These are phyloP conservation scores for Andrena flavipes DNA, from an alignment of 2,888 invertebrate species.

Conservation along the genomic window DNA sequence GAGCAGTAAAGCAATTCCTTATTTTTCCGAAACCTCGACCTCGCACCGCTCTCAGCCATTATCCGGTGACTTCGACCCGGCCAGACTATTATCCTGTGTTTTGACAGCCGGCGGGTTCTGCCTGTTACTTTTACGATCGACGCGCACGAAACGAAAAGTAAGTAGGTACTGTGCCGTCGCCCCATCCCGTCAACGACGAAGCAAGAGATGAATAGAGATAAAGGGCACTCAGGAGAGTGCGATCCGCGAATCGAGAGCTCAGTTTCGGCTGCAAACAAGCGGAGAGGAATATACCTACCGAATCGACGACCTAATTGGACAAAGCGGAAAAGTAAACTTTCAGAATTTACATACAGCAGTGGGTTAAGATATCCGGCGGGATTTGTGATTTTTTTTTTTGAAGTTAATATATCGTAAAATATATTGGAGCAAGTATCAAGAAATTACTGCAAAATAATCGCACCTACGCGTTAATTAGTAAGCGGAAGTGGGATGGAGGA, in stretches of 20 bases:
- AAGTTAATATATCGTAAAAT: too few relatives aligned
- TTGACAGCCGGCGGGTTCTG: conserved; percentile 83
- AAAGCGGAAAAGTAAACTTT: too few relatives aligned
- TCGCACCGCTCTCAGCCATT: conserved; percentile 55
- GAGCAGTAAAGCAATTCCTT: conserved; percentile 76
- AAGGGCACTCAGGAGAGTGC: neutral
- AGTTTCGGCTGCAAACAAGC: too few relatives aligned
- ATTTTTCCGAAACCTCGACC: conserved; percentile 46
- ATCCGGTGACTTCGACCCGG: conserved; percentile 57
- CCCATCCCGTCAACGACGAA: neutral
- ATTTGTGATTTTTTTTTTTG: too few relatives aligned
- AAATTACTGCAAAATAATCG: too few relatives aligned
- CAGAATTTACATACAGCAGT: too few relatives aligned
- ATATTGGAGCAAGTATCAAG: too few relatives aligned
- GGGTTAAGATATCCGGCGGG: too few relatives aligned
- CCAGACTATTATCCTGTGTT: conserved; percentile 76
- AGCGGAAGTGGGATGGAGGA: neutral
- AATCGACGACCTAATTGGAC: too few relatives aligned
- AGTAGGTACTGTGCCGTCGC: neutral
- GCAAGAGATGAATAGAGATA: neutral
- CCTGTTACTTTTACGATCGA: conserved; percentile 79
- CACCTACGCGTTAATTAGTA: too few relatives aligned
- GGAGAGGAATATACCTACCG: too few relatives aligned
- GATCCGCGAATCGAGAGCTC: too few relatives aligned
- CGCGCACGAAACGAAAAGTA: conserved; percentile 11